phyloP scores from a whole-genome alignment of 2,113 vertebrate species.

The Anoplopoma fimbria region DNA sequence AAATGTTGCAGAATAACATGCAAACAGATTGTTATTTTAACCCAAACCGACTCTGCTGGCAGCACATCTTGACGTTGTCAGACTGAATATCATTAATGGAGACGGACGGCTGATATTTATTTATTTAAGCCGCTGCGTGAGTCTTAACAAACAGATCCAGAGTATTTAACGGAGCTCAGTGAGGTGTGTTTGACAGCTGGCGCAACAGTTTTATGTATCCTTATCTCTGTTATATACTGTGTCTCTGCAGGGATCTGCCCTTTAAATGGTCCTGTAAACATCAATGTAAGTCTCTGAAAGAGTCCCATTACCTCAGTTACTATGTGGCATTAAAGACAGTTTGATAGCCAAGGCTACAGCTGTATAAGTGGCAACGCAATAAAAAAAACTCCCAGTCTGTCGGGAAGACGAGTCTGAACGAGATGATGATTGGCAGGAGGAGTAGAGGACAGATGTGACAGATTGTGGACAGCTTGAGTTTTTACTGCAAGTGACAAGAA shows the following conservation, averaged over 20 bases:
- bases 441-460: constrained; percentile 27
- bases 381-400: neutral
- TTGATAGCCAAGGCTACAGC: neutral
- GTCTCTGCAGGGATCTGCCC: constrained; percentile 4
- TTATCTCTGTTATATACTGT: neutral
- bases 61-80: neutral
- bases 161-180: neutral
- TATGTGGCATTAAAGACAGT: neutral
- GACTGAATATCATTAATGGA: neutral
- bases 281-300: neutral
- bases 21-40: neutral
- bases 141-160: neutral
- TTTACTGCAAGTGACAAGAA: constrained; percentile 21
- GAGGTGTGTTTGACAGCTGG: constrained; percentile 12
- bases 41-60: neutral
- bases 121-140: neutral
- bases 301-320: neutral
- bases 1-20: neutral
- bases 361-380: constrained; percentile 13
- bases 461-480: constrained; percentile 26
- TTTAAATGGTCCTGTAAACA: neutral
- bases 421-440: constrained; percentile 20
- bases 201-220: neutral
- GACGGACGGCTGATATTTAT: neutral
- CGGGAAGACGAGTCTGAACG: too few species aligned